Percentiles rank a stretch among this genome's conserved stretches.
Conservation (phyloP, 2,113 vertebrate genomes). For the Donacobius atricapilla region DNA sequence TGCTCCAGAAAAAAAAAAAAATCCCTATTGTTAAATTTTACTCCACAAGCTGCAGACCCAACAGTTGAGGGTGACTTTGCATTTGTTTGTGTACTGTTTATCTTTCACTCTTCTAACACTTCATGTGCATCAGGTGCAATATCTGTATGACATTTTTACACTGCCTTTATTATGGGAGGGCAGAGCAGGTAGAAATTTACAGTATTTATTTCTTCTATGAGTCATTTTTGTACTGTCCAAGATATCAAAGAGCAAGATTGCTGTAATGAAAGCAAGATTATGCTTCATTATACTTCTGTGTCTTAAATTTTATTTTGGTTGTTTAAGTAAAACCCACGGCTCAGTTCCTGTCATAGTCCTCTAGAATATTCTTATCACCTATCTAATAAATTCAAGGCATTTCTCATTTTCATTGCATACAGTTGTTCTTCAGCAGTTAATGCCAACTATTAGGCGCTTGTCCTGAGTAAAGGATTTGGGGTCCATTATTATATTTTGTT, state of each 20-base stretch:
- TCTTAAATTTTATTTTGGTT: not conserved
- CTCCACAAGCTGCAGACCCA: not conserved
- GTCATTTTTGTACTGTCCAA: not conserved
- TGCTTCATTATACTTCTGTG: not conserved
- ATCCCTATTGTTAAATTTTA: fast-evolving
- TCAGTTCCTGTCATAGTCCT: not conserved
- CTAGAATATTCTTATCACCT: not conserved
- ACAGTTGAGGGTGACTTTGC: not conserved
- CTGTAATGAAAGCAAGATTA: not conserved
- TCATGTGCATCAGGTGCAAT: not conserved
- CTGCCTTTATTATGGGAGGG: fast-evolving
- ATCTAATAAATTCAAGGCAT: not conserved
- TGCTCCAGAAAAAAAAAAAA: not conserved
- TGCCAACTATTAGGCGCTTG: not conserved
- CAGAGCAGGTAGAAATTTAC: not conserved
- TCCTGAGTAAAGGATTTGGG: not conserved
- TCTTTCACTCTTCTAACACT: not conserved
- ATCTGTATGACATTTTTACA: not conserved
- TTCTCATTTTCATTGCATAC: not conserved
- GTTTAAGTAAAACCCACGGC: not conserved
- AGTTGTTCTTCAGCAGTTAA: not conserved
- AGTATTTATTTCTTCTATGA: not conserved
- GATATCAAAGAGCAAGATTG: not conserved
- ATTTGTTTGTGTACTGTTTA: not conserved
- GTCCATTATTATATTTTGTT: not conserved